Evolutionary conservation across 2,797 vertebrate genomes (phyloP), one percentile per base, ranked within the genome.

Genomic region (Streptopelia turtur): DNA sequence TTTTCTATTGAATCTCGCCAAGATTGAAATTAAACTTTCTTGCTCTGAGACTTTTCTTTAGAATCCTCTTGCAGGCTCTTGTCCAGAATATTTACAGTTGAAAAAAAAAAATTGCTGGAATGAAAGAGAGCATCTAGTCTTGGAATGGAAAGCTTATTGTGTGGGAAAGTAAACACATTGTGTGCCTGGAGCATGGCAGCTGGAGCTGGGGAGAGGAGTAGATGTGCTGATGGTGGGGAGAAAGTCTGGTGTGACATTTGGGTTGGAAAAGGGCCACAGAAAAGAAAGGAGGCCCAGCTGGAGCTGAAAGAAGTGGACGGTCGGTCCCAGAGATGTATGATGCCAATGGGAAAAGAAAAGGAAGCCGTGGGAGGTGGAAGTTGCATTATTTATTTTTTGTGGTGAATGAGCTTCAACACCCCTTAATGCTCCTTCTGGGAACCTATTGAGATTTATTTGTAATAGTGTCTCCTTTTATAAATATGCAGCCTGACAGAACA

Each of bases 311-410:
- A 39, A 70, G 35, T 8, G 24, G 31, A 55, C 81, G 15, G 39
- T 60, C 3, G 10, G 14, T 63, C 75, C 4, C 8, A 50, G 74
- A 65, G 63, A n/a, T n/a, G 33, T 17, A 3, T 0, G 0, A 27
- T 50, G 22, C 18, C 25, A 5, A 1, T 2, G 35, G 60, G 52
- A 47, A 57, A 76, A 27, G 31, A n/a, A 20, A 60, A 35, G 23
- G 31, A 30, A 60, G 49, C 22, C 4, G 5, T 2, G 20, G 7
- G 23, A 1, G 0, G 5, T 0, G 1, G 24, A 39, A 17, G 17
- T 63, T 2, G 2, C 7, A 22, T 59, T 22, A 50, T 13, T 10
- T 65, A 47, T 9, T 69, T 4, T 63, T 59, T 37, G 12, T 25
- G 33, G 17, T 49, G 16, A 39, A 18, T 8, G 43, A 37, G n/a